Conservation (phyloP, 2,888 invertebrate genomes). For the Tolmerus cingulatus region DNA sequence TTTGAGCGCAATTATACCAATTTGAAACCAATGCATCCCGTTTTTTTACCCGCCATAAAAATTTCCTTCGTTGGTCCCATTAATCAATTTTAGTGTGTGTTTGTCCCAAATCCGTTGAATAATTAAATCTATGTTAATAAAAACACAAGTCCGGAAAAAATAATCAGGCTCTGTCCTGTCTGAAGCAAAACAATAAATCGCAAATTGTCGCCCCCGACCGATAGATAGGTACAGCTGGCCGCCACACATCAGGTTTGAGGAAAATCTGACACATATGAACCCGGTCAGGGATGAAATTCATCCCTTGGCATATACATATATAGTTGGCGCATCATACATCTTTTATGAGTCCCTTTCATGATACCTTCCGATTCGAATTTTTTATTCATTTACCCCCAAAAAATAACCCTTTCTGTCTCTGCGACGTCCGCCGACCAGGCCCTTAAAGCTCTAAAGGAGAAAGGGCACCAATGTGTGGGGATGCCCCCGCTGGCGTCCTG, state of each 20-base stretch:
- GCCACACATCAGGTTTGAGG: neutral
- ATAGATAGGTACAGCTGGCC: neutral
- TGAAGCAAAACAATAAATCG: constrained; percentile 12
- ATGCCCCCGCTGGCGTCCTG: neutral
- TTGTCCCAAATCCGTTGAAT: neutral
- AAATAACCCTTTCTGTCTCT: constrained; percentile 17
- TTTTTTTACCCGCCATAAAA: neutral
- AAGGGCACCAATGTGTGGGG: neutral
- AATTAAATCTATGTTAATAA: neutral
- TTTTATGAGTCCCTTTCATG: constrained; percentile 38
- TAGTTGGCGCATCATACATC: constrained; percentile 25
- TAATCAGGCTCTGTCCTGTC: neutral
- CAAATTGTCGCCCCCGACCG: neutral
- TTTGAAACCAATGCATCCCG: neutral
- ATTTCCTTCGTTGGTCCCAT: neutral
- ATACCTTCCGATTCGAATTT: constrained; percentile 32
- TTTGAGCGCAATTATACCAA: neutral
- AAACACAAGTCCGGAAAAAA: neutral
- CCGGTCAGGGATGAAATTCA: constrained; percentile 17
- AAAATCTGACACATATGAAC: constrained; percentile 26
- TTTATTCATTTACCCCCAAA: constrained; percentile 17
- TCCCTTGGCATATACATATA: constrained; percentile 5
- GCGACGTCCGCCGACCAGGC: neutral
- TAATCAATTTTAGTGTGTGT: neutral
- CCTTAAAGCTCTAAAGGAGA: neutral